phyloP scores from a whole-genome alignment of 2,797 vertebrate species.

The Fundulus diaphanus region DNA sequence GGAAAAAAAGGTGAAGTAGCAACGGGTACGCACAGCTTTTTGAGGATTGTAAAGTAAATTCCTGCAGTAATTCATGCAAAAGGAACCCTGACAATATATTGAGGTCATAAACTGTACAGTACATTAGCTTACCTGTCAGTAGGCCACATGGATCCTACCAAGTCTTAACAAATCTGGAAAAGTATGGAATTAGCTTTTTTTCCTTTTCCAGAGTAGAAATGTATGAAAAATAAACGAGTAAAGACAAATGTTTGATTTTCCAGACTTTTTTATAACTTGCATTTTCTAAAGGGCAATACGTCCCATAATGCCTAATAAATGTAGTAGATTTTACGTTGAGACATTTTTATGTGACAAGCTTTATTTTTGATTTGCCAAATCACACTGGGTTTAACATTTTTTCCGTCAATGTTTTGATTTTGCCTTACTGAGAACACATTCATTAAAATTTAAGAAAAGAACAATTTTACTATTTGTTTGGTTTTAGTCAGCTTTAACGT shows the following conservation, averaged over 20 bases:
- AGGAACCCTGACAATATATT: too few species aligned
- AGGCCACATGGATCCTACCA: not conserved
- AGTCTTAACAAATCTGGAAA: not conserved
- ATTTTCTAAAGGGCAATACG: not conserved
- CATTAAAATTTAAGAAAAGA: not conserved
- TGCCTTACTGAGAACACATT: not conserved
- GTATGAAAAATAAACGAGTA: not conserved
- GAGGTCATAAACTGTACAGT: too few species aligned
- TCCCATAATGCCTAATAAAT: not conserved
- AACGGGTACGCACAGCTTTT: not conserved
- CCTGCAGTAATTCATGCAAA: not conserved
- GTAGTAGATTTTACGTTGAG: not conserved
- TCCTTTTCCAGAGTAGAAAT: too few species aligned
- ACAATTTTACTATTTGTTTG: not conserved
- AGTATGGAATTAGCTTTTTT: not conserved
- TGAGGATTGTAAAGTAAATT: not conserved
- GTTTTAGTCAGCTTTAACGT: not conserved
- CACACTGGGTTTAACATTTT: not conserved
- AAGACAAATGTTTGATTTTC: not conserved
- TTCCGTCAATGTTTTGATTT: not conserved
- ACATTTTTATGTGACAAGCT: not conserved
- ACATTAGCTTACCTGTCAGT: not conserved
- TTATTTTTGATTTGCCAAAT: not conserved
- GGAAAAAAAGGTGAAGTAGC: not conserved
- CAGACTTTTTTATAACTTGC: not conserved